These are phyloP conservation scores for Spea bombifrons DNA, from an alignment of 2,113 vertebrate genomes.

Conservation along the genomic window DNA sequence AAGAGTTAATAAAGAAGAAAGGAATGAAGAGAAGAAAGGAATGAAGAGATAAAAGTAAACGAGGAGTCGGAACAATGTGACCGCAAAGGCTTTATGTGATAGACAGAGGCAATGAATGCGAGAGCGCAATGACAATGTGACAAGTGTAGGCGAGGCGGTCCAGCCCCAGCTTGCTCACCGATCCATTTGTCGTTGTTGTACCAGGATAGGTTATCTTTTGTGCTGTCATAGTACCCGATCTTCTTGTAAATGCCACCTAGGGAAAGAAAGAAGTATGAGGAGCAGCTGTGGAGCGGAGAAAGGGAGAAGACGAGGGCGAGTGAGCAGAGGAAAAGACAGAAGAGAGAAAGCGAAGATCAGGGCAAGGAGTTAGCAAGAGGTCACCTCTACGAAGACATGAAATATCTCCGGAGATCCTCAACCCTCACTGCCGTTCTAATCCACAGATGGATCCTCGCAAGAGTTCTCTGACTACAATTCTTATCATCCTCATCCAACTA, in stretches of 20 bases:
- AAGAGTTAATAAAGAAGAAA: not conserved
- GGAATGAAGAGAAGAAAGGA: not conserved
- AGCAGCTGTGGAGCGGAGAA: not conserved
- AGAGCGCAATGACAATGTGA: not conserved
- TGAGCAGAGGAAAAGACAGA: not conserved
- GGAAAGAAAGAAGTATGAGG: not conserved
- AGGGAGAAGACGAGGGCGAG: not conserved
- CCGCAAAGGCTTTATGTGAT: not conserved
- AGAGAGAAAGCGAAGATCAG: not conserved
- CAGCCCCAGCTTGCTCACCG: conserved; percentile 62
- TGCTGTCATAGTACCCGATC: conserved; percentile 93
- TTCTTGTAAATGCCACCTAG: conserved; percentile 89
- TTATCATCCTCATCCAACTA: no score
- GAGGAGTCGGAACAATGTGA: not conserved
- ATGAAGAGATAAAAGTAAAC: not conserved
- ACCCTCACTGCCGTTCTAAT: no score
- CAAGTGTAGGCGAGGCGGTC: not conserved
- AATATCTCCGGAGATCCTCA: no score
- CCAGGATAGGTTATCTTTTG: conserved; percentile 90
- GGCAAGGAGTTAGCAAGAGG: not conserved
- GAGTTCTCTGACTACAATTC: no score
- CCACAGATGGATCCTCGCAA: no score
- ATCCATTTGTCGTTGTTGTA: conserved; percentile 89
- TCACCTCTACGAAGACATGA: no score
- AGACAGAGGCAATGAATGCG: not conserved